phyloP scores from a whole-genome alignment of 1,140 invertebrate genomes.

The Drosophila aff. region DNA sequence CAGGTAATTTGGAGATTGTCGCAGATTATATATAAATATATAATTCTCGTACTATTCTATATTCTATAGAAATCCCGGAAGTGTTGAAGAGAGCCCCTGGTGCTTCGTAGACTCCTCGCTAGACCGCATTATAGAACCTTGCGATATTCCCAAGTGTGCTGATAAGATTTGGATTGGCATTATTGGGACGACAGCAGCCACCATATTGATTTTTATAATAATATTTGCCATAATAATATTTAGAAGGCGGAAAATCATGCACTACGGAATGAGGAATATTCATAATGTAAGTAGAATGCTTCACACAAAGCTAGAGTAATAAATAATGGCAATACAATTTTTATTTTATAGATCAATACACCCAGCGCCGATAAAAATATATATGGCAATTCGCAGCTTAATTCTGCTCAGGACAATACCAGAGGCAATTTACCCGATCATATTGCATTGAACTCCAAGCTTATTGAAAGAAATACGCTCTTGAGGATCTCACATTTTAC shows the following conservation, averaged over 20 bases:
- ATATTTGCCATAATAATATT: conserved; percentile 86
- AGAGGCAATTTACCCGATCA: conserved; percentile 47
- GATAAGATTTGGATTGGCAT: conserved; percentile 88
- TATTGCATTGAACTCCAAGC: conserved; percentile 77
- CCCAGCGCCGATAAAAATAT: conserved; percentile 92
- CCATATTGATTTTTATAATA: conserved; percentile 71
- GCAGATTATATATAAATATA: conserved; percentile 4
- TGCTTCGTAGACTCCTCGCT: conserved; percentile 92
- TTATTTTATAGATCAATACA: conserved; percentile 86
- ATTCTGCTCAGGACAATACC: conserved; percentile 91
- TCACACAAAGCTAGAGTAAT: background rate
- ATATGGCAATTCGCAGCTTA: conserved; percentile 89
- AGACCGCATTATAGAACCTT: conserved; percentile 89
- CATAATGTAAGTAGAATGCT: conserved; percentile 85
- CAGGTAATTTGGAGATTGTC: conserved; percentile 76
- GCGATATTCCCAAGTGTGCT: conserved; percentile 94
- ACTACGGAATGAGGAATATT: conserved; percentile 87
- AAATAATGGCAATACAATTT: background rate
- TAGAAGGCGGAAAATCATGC: conserved; percentile 85
- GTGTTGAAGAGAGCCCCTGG: conserved; percentile 93
- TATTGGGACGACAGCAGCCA: conserved; percentile 85
- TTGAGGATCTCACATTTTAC: conserved; percentile 90
- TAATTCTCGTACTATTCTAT: background rate
- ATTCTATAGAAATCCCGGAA: conserved; percentile 92
- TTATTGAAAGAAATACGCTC: conserved; percentile 85